These are phyloP conservation scores for Planococcus citri DNA, from an alignment of 1,140 invertebrate genomes.

Conservation along the genomic window DNA sequence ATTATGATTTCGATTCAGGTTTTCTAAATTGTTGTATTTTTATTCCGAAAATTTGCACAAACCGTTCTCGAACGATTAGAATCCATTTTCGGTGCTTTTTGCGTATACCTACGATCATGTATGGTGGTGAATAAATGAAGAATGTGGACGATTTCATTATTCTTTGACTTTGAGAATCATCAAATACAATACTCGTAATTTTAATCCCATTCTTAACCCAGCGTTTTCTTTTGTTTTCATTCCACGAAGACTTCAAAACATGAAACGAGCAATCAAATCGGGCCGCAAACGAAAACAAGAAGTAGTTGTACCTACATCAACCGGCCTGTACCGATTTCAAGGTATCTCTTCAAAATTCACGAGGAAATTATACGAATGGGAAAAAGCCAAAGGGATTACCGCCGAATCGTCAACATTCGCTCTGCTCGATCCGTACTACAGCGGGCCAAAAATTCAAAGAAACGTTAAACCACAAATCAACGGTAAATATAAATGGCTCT, in stretches of 20 bases:
- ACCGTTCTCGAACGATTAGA: too few relatives aligned
- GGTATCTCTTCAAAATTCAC: conserved; percentile 78
- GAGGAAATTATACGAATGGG: conserved; percentile 80
- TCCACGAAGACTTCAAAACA: conserved; percentile 47
- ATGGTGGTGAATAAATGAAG: too few relatives aligned
- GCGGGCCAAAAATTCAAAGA: conserved; percentile 30
- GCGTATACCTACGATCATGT: too few relatives aligned
- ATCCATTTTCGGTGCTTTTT: too few relatives aligned
- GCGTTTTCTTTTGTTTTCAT: background rate
- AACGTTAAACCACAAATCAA: conserved; percentile 20
- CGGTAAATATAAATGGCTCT: background rate
- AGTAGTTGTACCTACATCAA: conserved; percentile 63
- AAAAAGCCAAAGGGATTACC: conserved; percentile 64
- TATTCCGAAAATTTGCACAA: too few relatives aligned
- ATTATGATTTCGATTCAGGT: too few relatives aligned
- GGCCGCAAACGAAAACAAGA: conserved; percentile 45
- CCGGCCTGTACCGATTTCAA: conserved; percentile 67
- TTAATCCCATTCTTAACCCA: too few relatives aligned
- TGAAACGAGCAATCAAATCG: conserved; percentile 41
- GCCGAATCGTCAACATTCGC: conserved; percentile 70
- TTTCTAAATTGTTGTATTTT: too few relatives aligned
- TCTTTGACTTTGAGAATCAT: too few relatives aligned
- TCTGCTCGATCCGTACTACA: conserved; percentile 47
- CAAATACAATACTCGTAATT: too few relatives aligned
- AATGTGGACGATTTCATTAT: too few relatives aligned